Percentiles rank a stretch among this genome's conserved stretches.
These are phyloP conservation scores for Temnothorax ravouxi DNA, from an alignment of 2,888 invertebrate genomes.

Conservation along the genomic window DNA sequence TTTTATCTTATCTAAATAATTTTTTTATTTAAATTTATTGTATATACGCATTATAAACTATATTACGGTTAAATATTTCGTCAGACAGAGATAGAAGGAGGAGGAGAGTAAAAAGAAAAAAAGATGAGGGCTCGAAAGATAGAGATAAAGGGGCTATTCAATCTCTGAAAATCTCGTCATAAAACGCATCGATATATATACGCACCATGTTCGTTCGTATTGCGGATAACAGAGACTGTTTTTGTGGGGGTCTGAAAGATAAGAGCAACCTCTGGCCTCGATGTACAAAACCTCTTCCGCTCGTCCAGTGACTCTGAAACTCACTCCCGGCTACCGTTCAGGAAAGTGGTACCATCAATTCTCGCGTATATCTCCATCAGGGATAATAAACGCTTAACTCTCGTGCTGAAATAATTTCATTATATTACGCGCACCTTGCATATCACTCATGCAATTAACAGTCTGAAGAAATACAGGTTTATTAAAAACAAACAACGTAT, in stretches of 20 bases:
- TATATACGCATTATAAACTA: neutral
- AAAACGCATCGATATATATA: slow-evolving; percentile 64
- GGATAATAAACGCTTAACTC: neutral
- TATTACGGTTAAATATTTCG: neutral
- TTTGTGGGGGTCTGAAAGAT: slow-evolving; percentile 80
- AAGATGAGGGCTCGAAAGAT: slow-evolving; percentile 30
- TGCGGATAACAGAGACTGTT: slow-evolving; percentile 81
- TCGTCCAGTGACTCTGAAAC: slow-evolving; percentile 70
- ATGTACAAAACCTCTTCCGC: slow-evolving; percentile 81
- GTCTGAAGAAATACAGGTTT: neutral
- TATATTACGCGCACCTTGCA: neutral
- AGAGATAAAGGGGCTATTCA: slow-evolving; percentile 77
- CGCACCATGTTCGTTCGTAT: slow-evolving; percentile 63
- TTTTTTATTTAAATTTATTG: neutral
- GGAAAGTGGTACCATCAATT: slow-evolving; percentile 14
- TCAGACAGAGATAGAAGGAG: neutral
- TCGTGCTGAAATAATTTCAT: neutral
- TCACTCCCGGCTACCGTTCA: slow-evolving; percentile 62
- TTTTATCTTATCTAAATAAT: slow-evolving; percentile 21
- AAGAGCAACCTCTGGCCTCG: slow-evolving; percentile 80
- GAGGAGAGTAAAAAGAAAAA: neutral
- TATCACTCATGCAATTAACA: neutral
- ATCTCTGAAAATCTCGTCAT: slow-evolving; percentile 79
- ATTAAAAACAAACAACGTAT: neutral
- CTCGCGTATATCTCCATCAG: neutral